A percentile compares a stretch with the other conserved stretches of the same genome.
phyloP scores from a whole-genome alignment of 2,797 vertebrate genomes.

The Parauchenoglanis punctatus region DNA sequence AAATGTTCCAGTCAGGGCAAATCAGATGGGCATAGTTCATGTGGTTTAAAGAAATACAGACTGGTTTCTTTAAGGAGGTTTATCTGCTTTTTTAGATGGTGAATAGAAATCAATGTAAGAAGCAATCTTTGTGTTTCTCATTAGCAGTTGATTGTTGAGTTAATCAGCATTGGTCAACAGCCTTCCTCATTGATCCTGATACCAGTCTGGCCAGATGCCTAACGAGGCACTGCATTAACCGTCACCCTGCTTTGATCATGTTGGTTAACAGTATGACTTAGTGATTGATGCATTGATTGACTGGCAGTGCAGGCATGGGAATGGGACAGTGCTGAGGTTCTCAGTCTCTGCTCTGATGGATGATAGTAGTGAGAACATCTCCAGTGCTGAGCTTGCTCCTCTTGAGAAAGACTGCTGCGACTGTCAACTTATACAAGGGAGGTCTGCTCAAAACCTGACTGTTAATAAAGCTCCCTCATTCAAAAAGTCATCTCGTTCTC shows the following conservation, averaged over 20 bases:
- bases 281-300: conserved; percentile 58
- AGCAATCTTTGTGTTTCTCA: conserved; percentile 57
- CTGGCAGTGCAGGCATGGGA: conserved; percentile 51
- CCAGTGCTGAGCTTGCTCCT: conserved; percentile 17
- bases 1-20: background rate
- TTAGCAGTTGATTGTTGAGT: conserved; percentile 52
- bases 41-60: conserved; percentile 11
- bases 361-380: conserved; percentile 43
- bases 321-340: conserved; percentile 46
- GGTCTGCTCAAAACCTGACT: conserved; percentile 56
- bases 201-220: conserved; percentile 51
- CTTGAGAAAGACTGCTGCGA: conserved; percentile 39
- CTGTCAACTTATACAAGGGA: conserved; percentile 56
- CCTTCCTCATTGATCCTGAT: conserved; percentile 56
- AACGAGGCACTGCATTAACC: conserved; percentile 57
- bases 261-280: conserved; percentile 53
- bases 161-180: conserved; percentile 55
- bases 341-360: conserved; percentile 48
- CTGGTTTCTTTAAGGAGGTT: background rate
- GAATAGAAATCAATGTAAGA: conserved; percentile 52
- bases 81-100: conserved; percentile 18
- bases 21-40: conserved; percentile 8
- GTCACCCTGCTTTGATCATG: conserved; percentile 40
- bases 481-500: conserved; percentile 57
- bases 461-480: conserved; percentile 60